A percentile compares a stretch with the other conserved stretches of the same genome.
Conservation (phyloP, 2,113 vertebrate species). For the Macquaria ambigua region DNA sequence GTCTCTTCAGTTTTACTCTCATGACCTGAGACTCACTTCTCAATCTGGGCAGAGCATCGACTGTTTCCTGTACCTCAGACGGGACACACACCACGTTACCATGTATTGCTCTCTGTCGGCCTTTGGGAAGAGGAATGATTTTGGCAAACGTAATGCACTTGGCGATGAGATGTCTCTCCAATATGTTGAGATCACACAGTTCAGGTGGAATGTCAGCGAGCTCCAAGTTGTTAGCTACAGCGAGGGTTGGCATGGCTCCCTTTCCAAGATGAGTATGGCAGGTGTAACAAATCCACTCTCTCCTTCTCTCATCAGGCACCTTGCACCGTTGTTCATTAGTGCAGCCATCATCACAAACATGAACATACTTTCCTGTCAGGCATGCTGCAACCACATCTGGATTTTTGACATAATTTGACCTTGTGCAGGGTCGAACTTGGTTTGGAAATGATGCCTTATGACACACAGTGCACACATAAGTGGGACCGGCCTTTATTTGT, state of each 20-base stretch:
- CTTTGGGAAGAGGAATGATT: constrained; percentile 47
- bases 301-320: too few relatives aligned
- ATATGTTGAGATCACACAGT: constrained; percentile 34
- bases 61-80: constrained; percentile 47
- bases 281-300: too few relatives aligned
- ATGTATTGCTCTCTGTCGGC: constrained; percentile 10
- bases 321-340: too few relatives aligned
- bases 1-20: constrained; percentile 47
- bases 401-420: constrained; percentile 13
- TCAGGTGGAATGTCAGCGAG: constrained; percentile 46
- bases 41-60: constrained; percentile 14
- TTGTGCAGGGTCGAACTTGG: constrained; percentile 20
- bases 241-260: constrained; percentile 6
- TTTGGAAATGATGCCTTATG: too few relatives aligned
- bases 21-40: constrained; percentile 52
- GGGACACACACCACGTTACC: constrained; percentile 57
- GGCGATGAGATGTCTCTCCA: constrained; percentile 51
- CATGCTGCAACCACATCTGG: constrained; percentile 1
- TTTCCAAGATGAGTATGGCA: too few relatives aligned
- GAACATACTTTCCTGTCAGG: too few relatives aligned
- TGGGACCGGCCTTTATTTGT: too few relatives aligned
- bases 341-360: too few relatives aligned
- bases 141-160: constrained; percentile 45
- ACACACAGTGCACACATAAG: too few relatives aligned
- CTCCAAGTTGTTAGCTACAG: too few relatives aligned